Evolutionary conservation across 35 echinoderm and acorn worm species (phyloP).

Genomic region (Ptychodera flava): DNA sequence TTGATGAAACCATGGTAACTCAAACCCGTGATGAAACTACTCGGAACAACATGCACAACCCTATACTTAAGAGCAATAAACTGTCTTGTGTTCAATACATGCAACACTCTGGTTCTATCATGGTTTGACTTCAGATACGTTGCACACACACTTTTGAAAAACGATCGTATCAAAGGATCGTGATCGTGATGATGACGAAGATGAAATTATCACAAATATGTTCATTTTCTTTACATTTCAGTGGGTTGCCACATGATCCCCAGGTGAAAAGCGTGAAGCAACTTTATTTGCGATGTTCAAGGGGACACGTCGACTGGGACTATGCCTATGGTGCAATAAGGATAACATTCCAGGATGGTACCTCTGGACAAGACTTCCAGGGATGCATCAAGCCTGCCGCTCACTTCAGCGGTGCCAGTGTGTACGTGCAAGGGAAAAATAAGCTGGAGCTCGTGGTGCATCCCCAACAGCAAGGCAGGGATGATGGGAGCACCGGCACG

Average conservation of each 20-base stretch:
- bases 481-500: neutral
- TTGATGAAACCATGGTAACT: no score
- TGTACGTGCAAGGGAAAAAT: constrained; percentile 11
- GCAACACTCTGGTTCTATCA: no score
- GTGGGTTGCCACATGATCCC: constrained; percentile 36
- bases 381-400: constrained; percentile 29
- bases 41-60: no score
- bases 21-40: no score
- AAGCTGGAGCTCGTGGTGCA: neutral
- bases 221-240: no score
- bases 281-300: constrained; percentile 38
- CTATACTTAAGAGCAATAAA: no score
- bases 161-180: no score
- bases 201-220: no score
- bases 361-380: constrained; percentile 25
- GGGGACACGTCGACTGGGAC: constrained; percentile 37
- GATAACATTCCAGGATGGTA: constrained; percentile 37
- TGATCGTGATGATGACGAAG: no score
- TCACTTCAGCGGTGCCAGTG: constrained; percentile 22
- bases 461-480: neutral
- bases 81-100: no score
- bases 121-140: no score
- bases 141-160: no score
- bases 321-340: constrained; percentile 46
- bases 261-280: constrained; percentile 20